Percentiles rank a stretch among this genome's conserved stretches.
Conservation (phyloP, 1,140 invertebrate genomes). For the Ceratitis capitata region DNA sequence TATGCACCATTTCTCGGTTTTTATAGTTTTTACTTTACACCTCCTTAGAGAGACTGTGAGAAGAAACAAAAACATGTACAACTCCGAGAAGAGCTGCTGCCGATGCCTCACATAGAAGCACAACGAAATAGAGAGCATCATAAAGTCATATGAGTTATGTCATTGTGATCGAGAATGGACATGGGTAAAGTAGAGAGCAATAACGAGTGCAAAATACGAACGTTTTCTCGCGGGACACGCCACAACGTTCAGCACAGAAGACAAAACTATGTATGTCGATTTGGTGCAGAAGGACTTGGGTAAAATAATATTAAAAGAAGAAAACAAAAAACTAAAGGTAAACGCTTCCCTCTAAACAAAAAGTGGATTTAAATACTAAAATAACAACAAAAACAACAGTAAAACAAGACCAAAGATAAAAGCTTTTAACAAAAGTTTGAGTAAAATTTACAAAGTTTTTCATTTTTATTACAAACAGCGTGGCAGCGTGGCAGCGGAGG, state of each 20-base stretch:
- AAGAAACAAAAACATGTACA: no score
- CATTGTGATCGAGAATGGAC: neutral
- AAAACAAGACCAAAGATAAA: slow-evolving; percentile 45
- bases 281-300: no score
- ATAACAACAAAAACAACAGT: neutral
- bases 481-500: neutral
- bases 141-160: neutral
- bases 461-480: slow-evolving; percentile 38
- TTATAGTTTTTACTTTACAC: no score
- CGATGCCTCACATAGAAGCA: no score
- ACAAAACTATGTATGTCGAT: neutral
- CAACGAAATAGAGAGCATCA: neutral
- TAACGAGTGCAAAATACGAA: neutral
- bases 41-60: no score
- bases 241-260: neutral
- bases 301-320: neutral
- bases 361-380: neutral
- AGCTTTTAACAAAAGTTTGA: slow-evolving; percentile 57
- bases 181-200: neutral
- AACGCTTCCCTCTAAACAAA: neutral
- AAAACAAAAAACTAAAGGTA: slow-evolving; percentile 1
- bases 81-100: no score
- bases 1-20: no score
- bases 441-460: slow-evolving; percentile 50
- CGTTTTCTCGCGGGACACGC: neutral